phyloP scores from a whole-genome alignment of 2,113 vertebrate genomes.

The Elanus axillaris region DNA sequence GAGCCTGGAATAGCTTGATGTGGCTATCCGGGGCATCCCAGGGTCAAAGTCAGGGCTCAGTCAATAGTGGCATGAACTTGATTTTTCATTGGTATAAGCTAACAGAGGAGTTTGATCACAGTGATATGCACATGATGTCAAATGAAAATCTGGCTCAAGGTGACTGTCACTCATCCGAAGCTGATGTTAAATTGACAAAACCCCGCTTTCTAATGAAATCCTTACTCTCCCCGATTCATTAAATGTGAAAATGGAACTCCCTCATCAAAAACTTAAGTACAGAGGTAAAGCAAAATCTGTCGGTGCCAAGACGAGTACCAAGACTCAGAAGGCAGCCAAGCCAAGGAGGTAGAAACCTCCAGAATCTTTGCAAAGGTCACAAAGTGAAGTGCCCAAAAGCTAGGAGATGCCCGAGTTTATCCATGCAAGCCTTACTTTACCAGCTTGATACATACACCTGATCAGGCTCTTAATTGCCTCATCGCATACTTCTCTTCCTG shows the following conservation, averaged over 20 bases:
- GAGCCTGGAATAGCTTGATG: neutral
- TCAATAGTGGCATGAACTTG: neutral
- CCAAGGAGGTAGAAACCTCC: neutral
- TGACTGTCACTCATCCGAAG: neutral
- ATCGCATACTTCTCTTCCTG: neutral
- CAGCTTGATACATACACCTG: neutral
- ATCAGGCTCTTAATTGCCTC: neutral
- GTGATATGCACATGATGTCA: neutral
- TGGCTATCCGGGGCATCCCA: neutral
- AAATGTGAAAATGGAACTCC: neutral
- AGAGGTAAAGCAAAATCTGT: neutral
- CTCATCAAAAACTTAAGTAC: neutral
- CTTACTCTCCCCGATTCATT: neutral
- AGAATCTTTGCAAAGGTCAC: neutral
- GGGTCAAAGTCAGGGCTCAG: neutral
- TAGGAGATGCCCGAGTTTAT: neutral
- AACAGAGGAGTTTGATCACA: neutral
- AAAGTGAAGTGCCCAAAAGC: neutral
- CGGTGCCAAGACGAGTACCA: neutral
- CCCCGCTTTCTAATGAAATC: neutral
- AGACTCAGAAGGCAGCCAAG: neutral
- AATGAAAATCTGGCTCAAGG: neutral
- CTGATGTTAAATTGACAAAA: neutral
- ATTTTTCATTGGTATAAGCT: neutral
- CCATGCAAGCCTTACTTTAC: neutral